Conservation (phyloP, 2,113 vertebrate species). For the Rhinichthys klamathensis region DNA sequence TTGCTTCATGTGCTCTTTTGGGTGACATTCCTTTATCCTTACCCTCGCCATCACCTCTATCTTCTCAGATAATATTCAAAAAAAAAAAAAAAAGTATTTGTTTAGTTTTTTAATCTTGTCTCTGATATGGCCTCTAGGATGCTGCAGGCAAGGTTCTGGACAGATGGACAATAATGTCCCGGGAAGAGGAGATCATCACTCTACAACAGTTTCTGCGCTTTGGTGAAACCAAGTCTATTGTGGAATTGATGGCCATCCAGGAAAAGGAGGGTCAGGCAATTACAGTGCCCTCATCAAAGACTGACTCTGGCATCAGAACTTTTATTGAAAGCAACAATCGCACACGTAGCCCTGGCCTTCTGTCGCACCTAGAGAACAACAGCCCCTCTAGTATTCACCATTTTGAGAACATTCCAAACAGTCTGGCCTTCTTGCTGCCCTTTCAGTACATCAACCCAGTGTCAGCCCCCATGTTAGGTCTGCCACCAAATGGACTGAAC, state of each 20-base stretch:
- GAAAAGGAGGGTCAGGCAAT: conserved; percentile 99
- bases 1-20: conserved; percentile 74
- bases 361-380: conserved; percentile 94
- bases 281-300: conserved; percentile 95
- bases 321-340: conserved; percentile 99
- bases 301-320: conserved; percentile 98
- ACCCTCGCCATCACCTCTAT: conserved; percentile 68
- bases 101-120: conserved; percentile 86
- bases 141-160: conserved; percentile 99
- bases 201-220: conserved; percentile 99
- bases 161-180: conserved; percentile 99
- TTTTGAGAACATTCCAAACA: conserved; percentile 99
- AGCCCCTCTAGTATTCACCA: conserved; percentile 99
- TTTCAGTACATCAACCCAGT: conserved; percentile 99
- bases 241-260: conserved; percentile 99
- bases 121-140: conserved; percentile 90
- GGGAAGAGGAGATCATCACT: conserved; percentile 99
- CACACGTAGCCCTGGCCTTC: conserved; percentile 93
- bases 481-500: conserved; percentile 93
- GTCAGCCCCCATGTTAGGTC: conserved; percentile 91
- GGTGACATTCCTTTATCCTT: conserved; percentile 64
- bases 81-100: conserved; percentile 89
- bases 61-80: conserved; percentile 80
- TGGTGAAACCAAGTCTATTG: conserved; percentile 99
- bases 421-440: conserved; percentile 94